Conservation (phyloP, 2,888 invertebrate species). For the Cactoblastis cactorum region DNA sequence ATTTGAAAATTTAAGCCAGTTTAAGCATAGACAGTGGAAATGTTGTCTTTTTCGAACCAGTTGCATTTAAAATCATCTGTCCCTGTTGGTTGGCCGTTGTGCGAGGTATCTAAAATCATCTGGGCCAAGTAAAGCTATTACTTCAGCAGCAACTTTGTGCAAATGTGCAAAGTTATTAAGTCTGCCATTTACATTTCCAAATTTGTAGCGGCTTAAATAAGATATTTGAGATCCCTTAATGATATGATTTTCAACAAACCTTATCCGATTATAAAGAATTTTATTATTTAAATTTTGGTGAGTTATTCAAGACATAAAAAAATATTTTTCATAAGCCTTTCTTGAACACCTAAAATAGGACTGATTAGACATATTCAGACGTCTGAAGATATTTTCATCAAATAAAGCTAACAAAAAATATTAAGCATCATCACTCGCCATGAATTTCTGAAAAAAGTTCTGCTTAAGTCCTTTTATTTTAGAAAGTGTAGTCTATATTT, state of each 20-base stretch:
- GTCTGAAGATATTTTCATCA: too few species aligned
- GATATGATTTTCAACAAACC: constrained; percentile 20
- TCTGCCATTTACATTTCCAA: constrained; percentile 47
- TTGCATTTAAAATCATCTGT: constrained; percentile 73
- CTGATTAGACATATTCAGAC: too few species aligned
- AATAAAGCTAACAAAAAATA: too few species aligned
- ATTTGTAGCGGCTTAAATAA: constrained; percentile 31
- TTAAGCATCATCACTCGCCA: too few species aligned
- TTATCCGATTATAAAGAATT: neutral
- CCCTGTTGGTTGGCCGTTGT: constrained; percentile 64
- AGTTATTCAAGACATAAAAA: too few species aligned
- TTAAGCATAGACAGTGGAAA: constrained; percentile 48
- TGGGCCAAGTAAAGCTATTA: constrained; percentile 73
- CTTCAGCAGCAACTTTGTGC: constrained; percentile 61
- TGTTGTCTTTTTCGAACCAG: constrained; percentile 78
- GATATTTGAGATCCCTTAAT: constrained; percentile 26
- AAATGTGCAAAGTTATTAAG: constrained; percentile 69
- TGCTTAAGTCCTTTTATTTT: too few species aligned
- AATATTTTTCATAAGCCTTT: too few species aligned
- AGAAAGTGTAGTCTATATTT: too few species aligned
- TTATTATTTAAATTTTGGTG: neutral
- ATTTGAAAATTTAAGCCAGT: constrained; percentile 38
- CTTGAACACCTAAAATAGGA: too few species aligned
- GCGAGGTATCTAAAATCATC: constrained; percentile 72
- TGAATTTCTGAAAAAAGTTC: too few species aligned